Evolutionary conservation across 2,113 vertebrate species (phyloP).

Genomic region (Saccopteryx leptura): DNA sequence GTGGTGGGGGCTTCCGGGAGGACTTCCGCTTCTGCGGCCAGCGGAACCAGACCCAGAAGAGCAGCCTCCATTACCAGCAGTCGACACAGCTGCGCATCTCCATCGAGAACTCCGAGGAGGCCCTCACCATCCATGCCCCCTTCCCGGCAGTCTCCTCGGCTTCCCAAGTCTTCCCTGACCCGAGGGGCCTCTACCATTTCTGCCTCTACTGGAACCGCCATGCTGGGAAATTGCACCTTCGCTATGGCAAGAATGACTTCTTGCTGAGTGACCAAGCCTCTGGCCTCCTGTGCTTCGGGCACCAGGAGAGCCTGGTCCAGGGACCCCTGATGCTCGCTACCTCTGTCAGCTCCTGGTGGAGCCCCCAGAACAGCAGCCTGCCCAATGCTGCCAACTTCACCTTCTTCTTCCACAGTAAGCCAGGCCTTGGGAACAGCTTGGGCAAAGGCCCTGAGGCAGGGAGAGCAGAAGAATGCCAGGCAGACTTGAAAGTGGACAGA

Average conservation of each 20-base stretch:
- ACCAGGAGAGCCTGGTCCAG: accelerated
- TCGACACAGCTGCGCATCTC: not conserved
- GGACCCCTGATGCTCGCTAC: slow-evolving; percentile 38
- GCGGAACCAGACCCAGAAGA: slow-evolving; percentile 86
- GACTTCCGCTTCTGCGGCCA: slow-evolving; percentile 88
- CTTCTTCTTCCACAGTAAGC: slow-evolving; percentile 82
- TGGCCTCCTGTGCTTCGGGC: slow-evolving; percentile 64
- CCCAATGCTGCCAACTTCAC: not conserved
- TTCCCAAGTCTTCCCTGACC: not conserved
- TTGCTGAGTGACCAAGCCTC: slow-evolving; percentile 74
- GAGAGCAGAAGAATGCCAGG: accelerated
- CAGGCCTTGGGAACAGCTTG: not conserved
- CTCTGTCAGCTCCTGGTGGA: slow-evolving; percentile 81
- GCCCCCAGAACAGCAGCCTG: slow-evolving; percentile 81
- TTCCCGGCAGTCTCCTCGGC: not conserved
- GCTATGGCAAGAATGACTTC: slow-evolving; percentile 81
- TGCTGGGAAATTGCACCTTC: slow-evolving; percentile 61
- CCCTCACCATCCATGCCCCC: slow-evolving; percentile 72
- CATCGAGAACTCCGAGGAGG: slow-evolving; percentile 79
- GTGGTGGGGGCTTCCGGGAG: not conserved
- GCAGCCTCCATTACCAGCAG: slow-evolving; percentile 47
- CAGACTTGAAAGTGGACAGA: not conserved
- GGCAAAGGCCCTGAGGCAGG: not conserved
- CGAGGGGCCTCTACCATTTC: slow-evolving; percentile 88
- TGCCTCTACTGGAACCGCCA: slow-evolving; percentile 87